A percentile compares a stretch with the other conserved stretches of the same genome.
These are phyloP conservation scores for Saguinus imperator DNA, from an alignment of 2,113 vertebrate genomes.

Conservation along the genomic window DNA sequence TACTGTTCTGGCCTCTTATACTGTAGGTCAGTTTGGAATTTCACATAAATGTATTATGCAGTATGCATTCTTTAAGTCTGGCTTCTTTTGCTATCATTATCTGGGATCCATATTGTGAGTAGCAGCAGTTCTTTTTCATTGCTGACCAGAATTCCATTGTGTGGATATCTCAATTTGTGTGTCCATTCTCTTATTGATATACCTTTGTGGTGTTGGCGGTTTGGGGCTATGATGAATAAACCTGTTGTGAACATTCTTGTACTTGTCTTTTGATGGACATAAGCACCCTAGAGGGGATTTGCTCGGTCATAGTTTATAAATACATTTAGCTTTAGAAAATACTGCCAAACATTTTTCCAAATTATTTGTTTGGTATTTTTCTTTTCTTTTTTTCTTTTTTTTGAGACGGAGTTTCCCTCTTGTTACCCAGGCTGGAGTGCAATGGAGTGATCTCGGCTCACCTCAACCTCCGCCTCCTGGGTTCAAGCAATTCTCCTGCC, in stretches of 20 bases:
- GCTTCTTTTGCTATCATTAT: background rate
- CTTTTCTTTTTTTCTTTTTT: slow-evolving; percentile 43
- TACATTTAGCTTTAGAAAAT: background rate
- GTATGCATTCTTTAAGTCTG: background rate
- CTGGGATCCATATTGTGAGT: background rate
- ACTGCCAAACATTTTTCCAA: background rate
- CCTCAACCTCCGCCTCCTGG: no score
- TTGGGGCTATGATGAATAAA: background rate
- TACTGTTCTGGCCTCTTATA: background rate
- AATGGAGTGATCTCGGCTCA: no score
- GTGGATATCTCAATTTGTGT: background rate
- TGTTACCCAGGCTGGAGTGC: no score
- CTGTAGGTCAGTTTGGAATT: background rate
- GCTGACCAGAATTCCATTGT: background rate
- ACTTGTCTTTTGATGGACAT: background rate
- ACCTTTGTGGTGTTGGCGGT: background rate
- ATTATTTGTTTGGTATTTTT: background rate
- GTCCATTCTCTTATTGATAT: background rate
- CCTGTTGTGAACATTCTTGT: background rate
- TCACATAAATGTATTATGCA: background rate
- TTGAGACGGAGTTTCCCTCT: background rate
- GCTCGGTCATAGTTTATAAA: background rate
- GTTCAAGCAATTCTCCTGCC: no score
- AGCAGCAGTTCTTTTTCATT: background rate
- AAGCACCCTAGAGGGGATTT: background rate